Base-by-base conservation (phyloP, 1,140 invertebrate genomes). In the Gonioctena quinquepunctata region DNA sequence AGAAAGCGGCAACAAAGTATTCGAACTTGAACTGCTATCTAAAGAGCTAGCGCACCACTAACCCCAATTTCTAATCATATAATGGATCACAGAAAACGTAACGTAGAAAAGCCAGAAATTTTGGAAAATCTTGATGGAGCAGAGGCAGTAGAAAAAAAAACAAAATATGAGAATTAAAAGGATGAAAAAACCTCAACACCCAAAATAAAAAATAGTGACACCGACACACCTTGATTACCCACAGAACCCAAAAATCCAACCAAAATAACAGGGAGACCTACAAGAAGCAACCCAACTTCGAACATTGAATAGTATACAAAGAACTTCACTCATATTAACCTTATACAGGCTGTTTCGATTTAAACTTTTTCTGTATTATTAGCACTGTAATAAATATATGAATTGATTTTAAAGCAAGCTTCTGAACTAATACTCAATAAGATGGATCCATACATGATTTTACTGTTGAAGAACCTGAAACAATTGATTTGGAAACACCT, bases 401-500 rank as follows among this genome's bases (percentile, higher is more conserved):
- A 42, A 42, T 16, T 52, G 16, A 22, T 52, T 52, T 52, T 16
- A 21, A 52, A 52, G 16, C 16, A 52, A 52, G 49, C 49, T 52
- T 16, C 49, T 52, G 49, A 52, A 18, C n/a, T 52, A 52, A 52
- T 52, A 52, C 16, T 52, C 49, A 52, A 52, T 52, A n/a, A 52
- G 6, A 52, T 52, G 49, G 49, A 52, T 21, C 49, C 49, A 52
- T 52, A 52, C 49, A 52, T 52, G 19, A 52, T 52, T 52, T 52
- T 2, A 52, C 49, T 21, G 19, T 18, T 52, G 49, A 52, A 52
- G 16, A 33, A 33, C 13, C 7, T 33, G 28, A 33, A 33, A 33
- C 19, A 16, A 13, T 52, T 52, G 5, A 21, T 52, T 52, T 52
- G 50, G 50, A 52, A 13, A 52, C 19, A 52, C 6, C 50, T 7